phyloP scores from a whole-genome alignment of 2,888 invertebrate genomes.

The Ornithoptera alexandrae region DNA sequence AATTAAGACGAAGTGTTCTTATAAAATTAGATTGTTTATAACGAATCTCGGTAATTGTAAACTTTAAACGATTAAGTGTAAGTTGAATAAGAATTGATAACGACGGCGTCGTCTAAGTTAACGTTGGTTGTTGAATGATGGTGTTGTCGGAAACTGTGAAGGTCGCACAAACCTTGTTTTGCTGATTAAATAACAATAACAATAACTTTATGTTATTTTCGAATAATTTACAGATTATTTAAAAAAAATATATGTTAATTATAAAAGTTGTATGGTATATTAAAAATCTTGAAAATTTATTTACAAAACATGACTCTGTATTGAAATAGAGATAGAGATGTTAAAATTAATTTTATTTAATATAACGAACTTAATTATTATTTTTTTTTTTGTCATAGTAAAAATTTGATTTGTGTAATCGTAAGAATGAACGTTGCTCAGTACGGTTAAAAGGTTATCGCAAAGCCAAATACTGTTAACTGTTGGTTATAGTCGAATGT shows the following conservation, averaged over 20 bases:
- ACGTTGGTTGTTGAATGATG: slow-evolving; percentile 22
- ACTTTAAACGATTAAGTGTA: slow-evolving; percentile 5
- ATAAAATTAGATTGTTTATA: slow-evolving; percentile 45
- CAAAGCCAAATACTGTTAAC: slow-evolving; percentile 24
- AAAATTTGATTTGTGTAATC: slow-evolving; percentile 38
- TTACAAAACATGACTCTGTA: too few relatives aligned
- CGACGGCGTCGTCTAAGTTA: slow-evolving; percentile 7
- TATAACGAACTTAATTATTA: too few relatives aligned
- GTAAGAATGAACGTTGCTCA: slow-evolving; percentile 51
- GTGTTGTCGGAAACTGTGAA: slow-evolving; percentile 1
- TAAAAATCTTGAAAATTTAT: too few relatives aligned
- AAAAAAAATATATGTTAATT: slow-evolving; percentile 1
- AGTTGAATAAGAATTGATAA: slow-evolving; percentile 33
- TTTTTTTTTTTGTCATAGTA: too few relatives aligned
- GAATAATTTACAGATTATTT: slow-evolving; percentile 34
- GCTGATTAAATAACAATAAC: background rate
- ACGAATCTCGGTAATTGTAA: slow-evolving; percentile 21
- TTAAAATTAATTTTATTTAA: too few relatives aligned
- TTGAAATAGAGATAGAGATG: too few relatives aligned
- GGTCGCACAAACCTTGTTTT: slow-evolving; percentile 7
- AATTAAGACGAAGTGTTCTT: slow-evolving; percentile 76
- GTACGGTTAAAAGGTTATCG: slow-evolving; percentile 33
- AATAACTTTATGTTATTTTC: background rate
- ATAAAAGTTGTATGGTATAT: too few relatives aligned
- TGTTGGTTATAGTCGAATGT: slow-evolving; percentile 24